phyloP scores from a whole-genome alignment of 2,113 vertebrate genomes.

The Pelmatolapia mariae region DNA sequence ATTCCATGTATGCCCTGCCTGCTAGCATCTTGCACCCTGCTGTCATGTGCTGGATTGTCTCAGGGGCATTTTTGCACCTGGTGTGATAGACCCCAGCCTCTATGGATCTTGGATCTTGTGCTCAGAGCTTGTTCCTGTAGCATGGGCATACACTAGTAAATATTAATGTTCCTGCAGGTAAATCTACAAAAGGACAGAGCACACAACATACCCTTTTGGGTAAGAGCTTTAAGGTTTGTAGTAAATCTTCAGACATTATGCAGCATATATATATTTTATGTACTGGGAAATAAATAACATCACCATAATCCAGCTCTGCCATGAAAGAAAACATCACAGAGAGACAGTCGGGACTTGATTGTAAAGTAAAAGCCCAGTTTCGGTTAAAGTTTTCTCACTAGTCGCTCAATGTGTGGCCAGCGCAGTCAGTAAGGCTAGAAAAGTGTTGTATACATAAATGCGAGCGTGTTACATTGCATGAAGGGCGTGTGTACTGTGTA shows the following conservation, averaged over 20 bases:
- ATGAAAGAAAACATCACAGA: neutral
- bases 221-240: neutral
- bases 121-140: neutral
- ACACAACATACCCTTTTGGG: accelerated
- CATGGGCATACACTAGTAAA: neutral
- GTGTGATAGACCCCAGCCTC: neutral
- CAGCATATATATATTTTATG: neutral
- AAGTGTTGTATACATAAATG: neutral
- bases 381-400: neutral
- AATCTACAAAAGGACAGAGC: neutral
- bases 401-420: neutral
- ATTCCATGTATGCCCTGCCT: neutral
- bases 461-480: neutral
- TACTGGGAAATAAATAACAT: neutral
- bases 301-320: neutral
- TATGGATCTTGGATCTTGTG: neutral
- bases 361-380: neutral
- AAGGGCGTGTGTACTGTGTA: neutral
- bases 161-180: neutral
- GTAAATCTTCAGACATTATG: neutral
- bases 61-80: neutral
- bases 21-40: neutral
- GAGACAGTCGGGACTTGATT: accelerated
- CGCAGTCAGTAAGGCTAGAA: neutral
- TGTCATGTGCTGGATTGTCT: neutral